phyloP scores from a whole-genome alignment of 2,888 invertebrate genomes.

The Hyalella azteca region DNA sequence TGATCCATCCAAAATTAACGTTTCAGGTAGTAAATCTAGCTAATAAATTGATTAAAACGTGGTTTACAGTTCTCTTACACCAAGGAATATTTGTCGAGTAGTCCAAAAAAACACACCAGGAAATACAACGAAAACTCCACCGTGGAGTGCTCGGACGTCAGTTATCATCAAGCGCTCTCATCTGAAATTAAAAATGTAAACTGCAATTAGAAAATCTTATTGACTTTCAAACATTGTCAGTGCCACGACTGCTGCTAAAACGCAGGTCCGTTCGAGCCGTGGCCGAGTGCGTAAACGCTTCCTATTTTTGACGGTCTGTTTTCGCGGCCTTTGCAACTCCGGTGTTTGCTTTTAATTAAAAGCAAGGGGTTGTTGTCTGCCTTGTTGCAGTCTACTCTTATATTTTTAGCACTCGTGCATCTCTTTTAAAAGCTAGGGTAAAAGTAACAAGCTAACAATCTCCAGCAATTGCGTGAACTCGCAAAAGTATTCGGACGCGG shows the following conservation, averaged over 20 bases:
- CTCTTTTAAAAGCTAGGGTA: neutral
- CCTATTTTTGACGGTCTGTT: constrained; percentile 9
- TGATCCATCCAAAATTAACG: too few species aligned
- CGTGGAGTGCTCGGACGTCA: too few species aligned
- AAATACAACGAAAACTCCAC: too few species aligned
- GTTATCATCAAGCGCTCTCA: too few species aligned
- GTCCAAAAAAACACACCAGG: too few species aligned
- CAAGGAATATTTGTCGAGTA: too few species aligned
- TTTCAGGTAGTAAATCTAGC: too few species aligned
- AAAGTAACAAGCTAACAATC: constrained; percentile 32
- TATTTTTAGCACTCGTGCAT: constrained; percentile 29
- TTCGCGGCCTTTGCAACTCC: constrained; percentile 23
- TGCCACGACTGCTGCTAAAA: neutral
- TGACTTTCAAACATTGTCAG: too few species aligned
- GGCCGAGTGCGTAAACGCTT: neutral
- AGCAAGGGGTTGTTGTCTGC: constrained; percentile 16
- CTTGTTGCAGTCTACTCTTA: constrained; percentile 28
- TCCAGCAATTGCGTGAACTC: constrained; percentile 23
- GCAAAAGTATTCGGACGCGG: neutral
- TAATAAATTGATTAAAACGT: too few species aligned
- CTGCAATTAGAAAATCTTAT: too few species aligned
- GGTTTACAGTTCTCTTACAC: too few species aligned
- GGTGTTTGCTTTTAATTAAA: constrained; percentile 32
- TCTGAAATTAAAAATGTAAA: too few species aligned
- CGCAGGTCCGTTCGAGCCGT: neutral